Conservation (phyloP, 2,113 vertebrate genomes). For the Forbesichthys agassizii region DNA sequence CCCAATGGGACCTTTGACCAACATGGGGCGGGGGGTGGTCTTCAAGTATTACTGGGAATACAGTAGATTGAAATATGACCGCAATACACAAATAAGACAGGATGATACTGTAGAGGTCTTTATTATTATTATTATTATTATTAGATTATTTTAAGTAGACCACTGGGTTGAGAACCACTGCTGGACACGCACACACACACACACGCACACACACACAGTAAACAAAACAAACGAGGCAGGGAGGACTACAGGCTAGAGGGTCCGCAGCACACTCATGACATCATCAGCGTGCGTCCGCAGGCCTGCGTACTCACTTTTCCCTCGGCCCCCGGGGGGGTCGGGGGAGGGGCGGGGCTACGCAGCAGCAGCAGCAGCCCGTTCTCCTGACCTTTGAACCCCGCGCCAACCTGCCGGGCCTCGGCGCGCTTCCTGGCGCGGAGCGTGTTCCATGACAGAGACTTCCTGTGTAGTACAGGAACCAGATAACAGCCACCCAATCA, state of each 20-base stretch:
- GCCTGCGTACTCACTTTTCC: conserved; percentile 95
- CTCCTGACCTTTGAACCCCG: conserved; percentile 86
- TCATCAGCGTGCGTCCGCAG: conserved; percentile 26
- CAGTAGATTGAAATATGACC: too few species aligned
- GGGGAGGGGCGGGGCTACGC: conserved; percentile 87
- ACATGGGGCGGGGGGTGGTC: neutral
- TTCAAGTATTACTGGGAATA: too few species aligned
- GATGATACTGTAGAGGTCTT: too few species aligned
- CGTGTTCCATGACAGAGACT: conserved; percentile 99
- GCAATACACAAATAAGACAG: too few species aligned
- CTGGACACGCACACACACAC: neutral
- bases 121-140: too few species aligned
- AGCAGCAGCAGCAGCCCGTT: conserved; percentile 90
- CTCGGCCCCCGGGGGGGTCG: conserved; percentile 81
- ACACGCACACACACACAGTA: neutral
- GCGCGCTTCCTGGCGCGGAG: conserved; percentile 97
- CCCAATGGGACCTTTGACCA: neutral
- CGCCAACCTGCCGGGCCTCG: conserved; percentile 84
- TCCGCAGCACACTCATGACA: conserved; percentile 43
- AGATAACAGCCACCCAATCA: conserved; percentile 83
- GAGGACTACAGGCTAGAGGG: conserved; percentile 24
- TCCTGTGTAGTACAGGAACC: conserved; percentile 89
- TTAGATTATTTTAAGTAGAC: too few species aligned
- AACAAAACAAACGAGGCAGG: neutral
- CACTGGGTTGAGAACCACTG: conserved; percentile 11